These are phyloP conservation scores for Xenus cinereus DNA, from an alignment of 2,113 vertebrate genomes.

Conservation along the genomic window DNA sequence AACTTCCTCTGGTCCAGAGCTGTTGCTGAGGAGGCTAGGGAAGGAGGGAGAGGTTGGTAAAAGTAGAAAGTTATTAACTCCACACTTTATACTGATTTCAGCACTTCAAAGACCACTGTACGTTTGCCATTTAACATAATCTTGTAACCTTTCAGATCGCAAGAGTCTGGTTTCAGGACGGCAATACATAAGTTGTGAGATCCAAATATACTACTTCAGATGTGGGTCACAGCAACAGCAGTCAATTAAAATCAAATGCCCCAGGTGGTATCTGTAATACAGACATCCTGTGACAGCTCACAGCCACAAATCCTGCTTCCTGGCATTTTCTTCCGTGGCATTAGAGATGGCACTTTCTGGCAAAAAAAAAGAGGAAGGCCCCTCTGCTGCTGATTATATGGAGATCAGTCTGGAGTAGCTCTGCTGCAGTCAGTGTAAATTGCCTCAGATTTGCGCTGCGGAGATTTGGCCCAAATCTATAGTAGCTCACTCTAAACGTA, in stretches of 20 bases:
- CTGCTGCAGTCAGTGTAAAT: conserved; percentile 43
- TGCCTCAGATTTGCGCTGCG: not conserved
- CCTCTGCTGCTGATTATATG: not conserved
- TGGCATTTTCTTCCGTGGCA: not conserved
- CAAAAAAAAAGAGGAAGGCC: not conserved
- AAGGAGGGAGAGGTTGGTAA: not conserved
- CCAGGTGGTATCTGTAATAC: conserved; percentile 4
- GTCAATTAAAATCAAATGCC: not conserved
- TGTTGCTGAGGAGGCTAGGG: not conserved
- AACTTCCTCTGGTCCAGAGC: not conserved
- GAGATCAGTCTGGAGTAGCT: conserved; percentile 20
- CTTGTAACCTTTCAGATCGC: not conserved
- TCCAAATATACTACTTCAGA: not conserved
- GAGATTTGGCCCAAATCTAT: conserved; percentile 29
- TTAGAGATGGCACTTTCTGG: not conserved
- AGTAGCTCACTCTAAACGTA: not conserved
- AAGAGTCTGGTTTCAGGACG: not conserved
- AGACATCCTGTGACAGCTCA: not conserved
- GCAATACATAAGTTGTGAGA: not conserved
- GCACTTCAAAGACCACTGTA: not conserved
- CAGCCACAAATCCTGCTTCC: conserved; percentile 19
- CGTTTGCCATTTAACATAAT: not conserved
- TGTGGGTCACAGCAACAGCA: not conserved
- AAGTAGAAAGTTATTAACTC: not conserved
- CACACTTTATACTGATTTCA: not conserved